phyloP scores from a whole-genome alignment of 1,140 invertebrate genomes.

The Liolophura sinensis region DNA sequence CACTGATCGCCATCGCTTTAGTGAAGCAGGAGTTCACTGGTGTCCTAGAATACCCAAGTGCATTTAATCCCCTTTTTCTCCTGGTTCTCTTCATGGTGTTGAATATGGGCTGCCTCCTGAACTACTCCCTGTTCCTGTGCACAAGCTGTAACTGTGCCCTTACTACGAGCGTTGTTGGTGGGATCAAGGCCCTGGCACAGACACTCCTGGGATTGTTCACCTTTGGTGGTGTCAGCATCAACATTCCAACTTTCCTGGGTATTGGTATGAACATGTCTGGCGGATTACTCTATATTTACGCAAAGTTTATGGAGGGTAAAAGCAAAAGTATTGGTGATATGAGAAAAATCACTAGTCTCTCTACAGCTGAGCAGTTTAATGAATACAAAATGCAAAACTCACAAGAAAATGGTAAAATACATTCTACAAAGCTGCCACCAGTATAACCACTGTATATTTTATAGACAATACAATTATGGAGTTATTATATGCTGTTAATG shows the following conservation, averaged over 20 bases:
- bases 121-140: conserved; percentile 63
- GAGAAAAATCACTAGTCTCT: conserved; percentile 39
- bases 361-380: conserved; percentile 30
- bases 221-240: conserved; percentile 60
- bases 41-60: conserved; percentile 25
- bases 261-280: conserved; percentile 58
- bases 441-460: too few relatives aligned
- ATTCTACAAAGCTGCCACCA: too few relatives aligned
- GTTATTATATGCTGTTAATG: too few relatives aligned
- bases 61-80: conserved; percentile 42
- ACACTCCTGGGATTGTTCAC: conserved; percentile 62
- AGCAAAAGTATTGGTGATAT: conserved; percentile 18
- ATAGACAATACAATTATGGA: too few relatives aligned
- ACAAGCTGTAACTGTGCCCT: conserved; percentile 61
- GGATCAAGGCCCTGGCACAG: conserved; percentile 60
- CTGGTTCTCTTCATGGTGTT: conserved; percentile 54
- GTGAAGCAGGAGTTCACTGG: conserved; percentile 43
- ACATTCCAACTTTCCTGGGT: conserved; percentile 50
- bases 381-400: background rate
- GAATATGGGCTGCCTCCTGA: conserved; percentile 58
- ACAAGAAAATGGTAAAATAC: too few relatives aligned
- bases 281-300: conserved; percentile 58
- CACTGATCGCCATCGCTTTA: conserved; percentile 46
- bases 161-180: conserved; percentile 62
- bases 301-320: conserved; percentile 51